A percentile compares a stretch with the other conserved stretches of the same genome.
Evolutionary conservation across 2,888 invertebrate species (phyloP).

Genomic region (Meghimatium bilineatum): DNA sequence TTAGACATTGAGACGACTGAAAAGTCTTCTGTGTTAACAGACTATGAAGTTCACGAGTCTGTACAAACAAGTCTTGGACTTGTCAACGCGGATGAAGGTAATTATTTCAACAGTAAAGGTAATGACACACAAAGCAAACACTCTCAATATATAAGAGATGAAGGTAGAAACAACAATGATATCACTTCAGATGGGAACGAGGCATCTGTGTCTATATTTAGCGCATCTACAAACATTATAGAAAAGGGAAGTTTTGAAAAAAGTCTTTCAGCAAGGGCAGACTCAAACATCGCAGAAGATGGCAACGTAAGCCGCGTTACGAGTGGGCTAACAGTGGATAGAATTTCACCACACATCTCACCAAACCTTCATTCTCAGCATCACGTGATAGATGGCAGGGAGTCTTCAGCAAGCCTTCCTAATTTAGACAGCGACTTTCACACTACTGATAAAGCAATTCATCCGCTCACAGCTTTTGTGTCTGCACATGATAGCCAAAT

Average conservation of each 20-base stretch:
- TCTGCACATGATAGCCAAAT: neutral
- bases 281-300: neutral
- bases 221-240: conserved; percentile 6
- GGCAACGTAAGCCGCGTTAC: neutral
- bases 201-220: conserved; percentile 8
- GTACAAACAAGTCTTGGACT: neutral
- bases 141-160: neutral
- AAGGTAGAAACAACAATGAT: neutral
- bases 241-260: neutral
- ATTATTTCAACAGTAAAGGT: conserved; percentile 8
- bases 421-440: neutral
- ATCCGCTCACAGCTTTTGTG: too few relatives aligned
- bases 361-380: neutral
- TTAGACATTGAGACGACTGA: neutral
- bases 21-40: neutral
- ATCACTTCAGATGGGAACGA: neutral
- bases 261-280: neutral
- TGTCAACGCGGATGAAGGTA: neutral
- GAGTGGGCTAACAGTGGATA: neutral
- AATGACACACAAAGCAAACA: conserved; percentile 8
- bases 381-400: neutral
- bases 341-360: neutral
- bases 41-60: neutral
- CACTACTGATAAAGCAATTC: neutral
- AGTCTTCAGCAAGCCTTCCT: neutral